A percentile compares a stretch with the other conserved stretches of the same genome.
Evolutionary conservation across 2,888 invertebrate genomes (phyloP).

Genomic region (Morinoia aosen): DNA sequence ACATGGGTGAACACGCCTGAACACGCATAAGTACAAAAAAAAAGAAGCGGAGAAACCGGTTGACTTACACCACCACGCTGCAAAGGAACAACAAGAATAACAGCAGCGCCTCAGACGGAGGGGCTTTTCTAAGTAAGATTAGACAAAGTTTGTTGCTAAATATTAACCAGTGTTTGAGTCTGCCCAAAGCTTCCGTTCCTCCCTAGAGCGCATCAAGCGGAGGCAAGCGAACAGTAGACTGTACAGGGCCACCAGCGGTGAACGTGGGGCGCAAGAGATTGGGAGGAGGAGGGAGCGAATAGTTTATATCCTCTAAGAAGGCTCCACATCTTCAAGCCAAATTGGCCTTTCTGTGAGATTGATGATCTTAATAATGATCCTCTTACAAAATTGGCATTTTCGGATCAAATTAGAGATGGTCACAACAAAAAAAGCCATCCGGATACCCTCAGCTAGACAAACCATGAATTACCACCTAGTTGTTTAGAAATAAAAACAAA

Average conservation of each 20-base stretch:
- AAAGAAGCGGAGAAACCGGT: background rate
- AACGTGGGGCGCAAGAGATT: background rate
- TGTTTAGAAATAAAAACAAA: background rate
- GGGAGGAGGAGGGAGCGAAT: background rate
- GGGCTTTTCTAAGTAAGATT: background rate
- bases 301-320: too few species aligned
- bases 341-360: too few species aligned
- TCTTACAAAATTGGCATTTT: too few species aligned
- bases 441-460: background rate
- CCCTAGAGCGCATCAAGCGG: background rate
- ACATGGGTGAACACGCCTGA: background rate
- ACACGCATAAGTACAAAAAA: background rate
- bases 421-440: too few species aligned
- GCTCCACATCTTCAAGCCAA: too few species aligned
- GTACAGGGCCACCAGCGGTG: background rate
- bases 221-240: slow-evolving; percentile 10
- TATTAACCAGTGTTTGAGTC: slow-evolving; percentile 37
- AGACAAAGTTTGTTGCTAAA: slow-evolving; percentile 22
- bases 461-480: background rate
- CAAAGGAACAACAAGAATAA: background rate
- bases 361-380: too few species aligned
- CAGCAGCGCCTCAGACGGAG: background rate
- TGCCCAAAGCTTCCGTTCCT: slow-evolving; percentile 20
- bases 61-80: background rate
- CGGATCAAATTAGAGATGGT: too few species aligned